A percentile compares a stretch with the other conserved stretches of the same genome.
Conservation (phyloP, 1,140 invertebrate genomes). For the Phthorimaea operculella region DNA sequence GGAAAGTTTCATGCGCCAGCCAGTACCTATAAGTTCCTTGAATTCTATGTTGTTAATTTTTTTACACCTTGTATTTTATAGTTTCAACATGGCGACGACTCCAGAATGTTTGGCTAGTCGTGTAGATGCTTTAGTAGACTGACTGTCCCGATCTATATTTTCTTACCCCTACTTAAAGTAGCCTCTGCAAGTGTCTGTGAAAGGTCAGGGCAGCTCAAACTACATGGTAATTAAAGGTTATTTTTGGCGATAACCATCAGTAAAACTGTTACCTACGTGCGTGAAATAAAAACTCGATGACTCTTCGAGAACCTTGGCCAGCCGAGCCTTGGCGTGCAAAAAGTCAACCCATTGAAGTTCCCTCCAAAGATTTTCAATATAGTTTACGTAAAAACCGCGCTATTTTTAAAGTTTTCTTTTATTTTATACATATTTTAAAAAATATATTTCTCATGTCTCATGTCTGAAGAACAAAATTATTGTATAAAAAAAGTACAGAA, state of each 20-base stretch:
- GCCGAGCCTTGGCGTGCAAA: conserved; percentile 38
- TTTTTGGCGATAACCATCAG: conserved; percentile 65
- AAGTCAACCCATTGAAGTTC: conserved; percentile 31
- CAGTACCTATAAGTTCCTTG: too few relatives aligned
- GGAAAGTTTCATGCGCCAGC: too few relatives aligned
- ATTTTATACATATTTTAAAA: too few relatives aligned
- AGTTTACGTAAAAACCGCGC: neutral
- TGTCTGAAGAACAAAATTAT: too few relatives aligned
- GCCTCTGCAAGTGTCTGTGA: conserved; percentile 41
- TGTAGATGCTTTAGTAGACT: too few relatives aligned
- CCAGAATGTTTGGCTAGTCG: too few relatives aligned
- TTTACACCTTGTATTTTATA: too few relatives aligned
- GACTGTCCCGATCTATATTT: too few relatives aligned
- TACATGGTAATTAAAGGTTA: conserved; percentile 66
- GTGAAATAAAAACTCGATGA: conserved; percentile 53
- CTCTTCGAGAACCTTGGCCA: conserved; percentile 40
- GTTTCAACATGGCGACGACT: too few relatives aligned
- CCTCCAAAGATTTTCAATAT: neutral
- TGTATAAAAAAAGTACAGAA: too few relatives aligned
- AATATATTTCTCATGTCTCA: too few relatives aligned
- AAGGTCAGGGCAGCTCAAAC: conserved; percentile 63
- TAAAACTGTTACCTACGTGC: conserved; percentile 59
- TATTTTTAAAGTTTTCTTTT: neutral
- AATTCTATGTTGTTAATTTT: too few relatives aligned
- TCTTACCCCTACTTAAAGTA: conserved; percentile 34